Evolutionary conservation across 1,140 invertebrate genomes (phyloP).

Genomic region (Apis dorsata): DNA sequence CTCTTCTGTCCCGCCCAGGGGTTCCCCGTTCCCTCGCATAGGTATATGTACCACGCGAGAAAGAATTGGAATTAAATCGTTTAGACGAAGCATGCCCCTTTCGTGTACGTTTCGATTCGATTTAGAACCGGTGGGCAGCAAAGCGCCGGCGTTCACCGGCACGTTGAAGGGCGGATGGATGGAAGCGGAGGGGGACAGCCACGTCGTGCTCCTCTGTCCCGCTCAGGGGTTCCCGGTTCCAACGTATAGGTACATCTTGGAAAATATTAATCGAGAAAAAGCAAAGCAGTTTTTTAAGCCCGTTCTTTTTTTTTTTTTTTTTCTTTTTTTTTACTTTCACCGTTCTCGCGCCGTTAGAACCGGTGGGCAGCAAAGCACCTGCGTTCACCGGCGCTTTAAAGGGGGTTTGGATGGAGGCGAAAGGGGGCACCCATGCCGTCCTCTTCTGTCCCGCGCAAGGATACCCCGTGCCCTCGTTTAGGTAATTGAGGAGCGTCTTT

Average conservation of each 20-base stretch:
- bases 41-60: slow-evolving; percentile 66
- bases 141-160: slow-evolving; percentile 73
- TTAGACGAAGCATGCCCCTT: slow-evolving; percentile 37
- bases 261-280: no score
- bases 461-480: slow-evolving; percentile 85
- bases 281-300: no score
- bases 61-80: no score
- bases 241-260: no score
- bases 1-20: slow-evolving; percentile 84
- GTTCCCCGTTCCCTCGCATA: slow-evolving; percentile 84
- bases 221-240: slow-evolving; percentile 77
- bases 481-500: slow-evolving; percentile 76
- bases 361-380: slow-evolving; percentile 74
- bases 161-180: slow-evolving; percentile 73
- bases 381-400: slow-evolving; percentile 72
- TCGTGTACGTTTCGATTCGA: slow-evolving; percentile 47
- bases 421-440: slow-evolving; percentile 79
- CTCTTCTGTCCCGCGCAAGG: slow-evolving; percentile 86
- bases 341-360: slow-evolving; percentile 62
- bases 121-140: slow-evolving; percentile 74
- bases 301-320: no score
- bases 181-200: slow-evolving; percentile 73
- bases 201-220: slow-evolving; percentile 83
- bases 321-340: no score
- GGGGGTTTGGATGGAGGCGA: slow-evolving; percentile 71